phyloP scores from a whole-genome alignment of 1,140 invertebrate genomes.

The Drosophila pachea region DNA sequence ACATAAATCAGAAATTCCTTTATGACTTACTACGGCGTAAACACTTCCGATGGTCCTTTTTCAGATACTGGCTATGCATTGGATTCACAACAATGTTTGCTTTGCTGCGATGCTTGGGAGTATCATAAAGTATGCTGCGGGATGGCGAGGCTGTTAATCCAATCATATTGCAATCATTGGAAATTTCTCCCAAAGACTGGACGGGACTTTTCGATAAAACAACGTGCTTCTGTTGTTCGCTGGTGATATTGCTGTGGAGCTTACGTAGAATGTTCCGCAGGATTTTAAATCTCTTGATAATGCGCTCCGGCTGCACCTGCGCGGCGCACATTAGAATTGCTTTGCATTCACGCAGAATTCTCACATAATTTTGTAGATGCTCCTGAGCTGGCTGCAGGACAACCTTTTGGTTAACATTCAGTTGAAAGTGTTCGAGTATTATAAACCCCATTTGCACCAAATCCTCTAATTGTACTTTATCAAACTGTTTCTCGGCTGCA shows the following conservation, averaged over 20 bases:
- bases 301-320: slow-evolving; percentile 62
- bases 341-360: slow-evolving; percentile 67
- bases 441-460: slow-evolving; percentile 58
- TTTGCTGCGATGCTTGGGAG: slow-evolving; percentile 26
- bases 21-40: slow-evolving; percentile 61
- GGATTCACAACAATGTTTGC: not conserved
- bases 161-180: not conserved
- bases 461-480: slow-evolving; percentile 52
- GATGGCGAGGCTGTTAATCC: slow-evolving; percentile 19
- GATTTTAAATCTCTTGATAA: slow-evolving; percentile 75
- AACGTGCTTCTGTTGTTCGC: slow-evolving; percentile 5
- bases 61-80: not conserved
- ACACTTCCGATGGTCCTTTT: slow-evolving; percentile 25
- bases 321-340: slow-evolving; percentile 68
- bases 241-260: slow-evolving; percentile 39
- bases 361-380: slow-evolving; percentile 56
- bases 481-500: slow-evolving; percentile 47
- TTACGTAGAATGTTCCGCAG: slow-evolving; percentile 62
- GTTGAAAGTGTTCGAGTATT: slow-evolving; percentile 66
- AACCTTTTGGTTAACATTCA: slow-evolving; percentile 50
- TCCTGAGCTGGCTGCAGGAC: slow-evolving; percentile 40
- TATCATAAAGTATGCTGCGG: slow-evolving; percentile 65
- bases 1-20: not conserved
- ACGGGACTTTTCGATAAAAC: not conserved
- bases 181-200: not conserved